These are phyloP conservation scores for Nomada hirtipes DNA, from an alignment of 2,888 invertebrate species.

Conservation along the genomic window DNA sequence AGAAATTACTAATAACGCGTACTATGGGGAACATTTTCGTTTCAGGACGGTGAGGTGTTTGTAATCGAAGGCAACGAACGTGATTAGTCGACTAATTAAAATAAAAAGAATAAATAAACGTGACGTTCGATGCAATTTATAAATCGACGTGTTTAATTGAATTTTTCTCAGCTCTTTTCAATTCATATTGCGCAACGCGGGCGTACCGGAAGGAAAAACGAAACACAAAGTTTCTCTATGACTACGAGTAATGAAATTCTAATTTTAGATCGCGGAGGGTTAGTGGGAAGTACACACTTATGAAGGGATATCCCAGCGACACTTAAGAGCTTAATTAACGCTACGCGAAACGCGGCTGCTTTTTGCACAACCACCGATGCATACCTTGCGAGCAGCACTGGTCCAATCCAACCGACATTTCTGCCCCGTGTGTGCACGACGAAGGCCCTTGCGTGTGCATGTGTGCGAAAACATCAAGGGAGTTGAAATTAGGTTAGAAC, in stretches of 20 bases:
- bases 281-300: conserved; percentile 44
- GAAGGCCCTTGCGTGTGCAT: conserved; percentile 46
- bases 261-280: conserved; percentile 57
- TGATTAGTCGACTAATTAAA: conserved; percentile 27
- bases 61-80: conserved; percentile 1
- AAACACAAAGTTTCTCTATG: conserved; percentile 39
- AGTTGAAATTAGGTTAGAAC: conserved; percentile 77
- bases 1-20: conserved; percentile 55
- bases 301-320: conserved; percentile 54
- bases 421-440: conserved; percentile 44
- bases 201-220: conserved; percentile 19
- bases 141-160: not conserved
- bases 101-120: not conserved
- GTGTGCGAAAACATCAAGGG: conserved; percentile 61
- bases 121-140: not conserved
- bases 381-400: conserved; percentile 42
- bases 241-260: conserved; percentile 56
- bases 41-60: conserved; percentile 22
- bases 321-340: conserved; percentile 71
- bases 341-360: conserved; percentile 61
- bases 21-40: conserved; percentile 18
- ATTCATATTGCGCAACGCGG: not conserved
- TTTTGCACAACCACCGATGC: conserved; percentile 65
- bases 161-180: not conserved
- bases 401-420: conserved; percentile 33